Conservation (phyloP, 2,888 invertebrate species). For the Drosophila bunnanda region DNA sequence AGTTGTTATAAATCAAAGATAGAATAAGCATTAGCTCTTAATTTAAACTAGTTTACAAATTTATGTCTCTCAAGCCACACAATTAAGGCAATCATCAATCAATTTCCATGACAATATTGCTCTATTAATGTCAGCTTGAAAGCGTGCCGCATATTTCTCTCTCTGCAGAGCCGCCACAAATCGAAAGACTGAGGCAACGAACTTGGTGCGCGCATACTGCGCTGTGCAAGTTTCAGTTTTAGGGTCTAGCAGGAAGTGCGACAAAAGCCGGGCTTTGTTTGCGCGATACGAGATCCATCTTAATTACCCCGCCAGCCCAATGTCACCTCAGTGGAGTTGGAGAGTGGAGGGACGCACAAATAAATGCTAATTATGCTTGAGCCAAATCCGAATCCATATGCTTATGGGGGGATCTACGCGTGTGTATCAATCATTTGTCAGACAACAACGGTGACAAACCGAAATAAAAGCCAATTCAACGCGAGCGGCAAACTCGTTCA, state of each 20-base stretch:
- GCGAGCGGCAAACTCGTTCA: conserved; percentile 44
- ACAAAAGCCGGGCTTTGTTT: conserved; percentile 36
- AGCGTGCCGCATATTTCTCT: not conserved
- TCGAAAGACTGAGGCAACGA: conserved; percentile 59
- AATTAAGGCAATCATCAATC: conserved; percentile 6
- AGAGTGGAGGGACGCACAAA: conserved; percentile 7
- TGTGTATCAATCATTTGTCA: conserved; percentile 71
- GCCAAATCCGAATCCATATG: conserved; percentile 32
- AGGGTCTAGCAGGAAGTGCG: conserved; percentile 60
- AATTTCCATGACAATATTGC: conserved; percentile 17
- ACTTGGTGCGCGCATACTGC: conserved; percentile 29
- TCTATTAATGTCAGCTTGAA: conserved; percentile 14
- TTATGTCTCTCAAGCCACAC: not conserved
- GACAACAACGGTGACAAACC: conserved; percentile 48
- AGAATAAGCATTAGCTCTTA: too few relatives aligned
- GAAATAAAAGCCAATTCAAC: conserved; percentile 47
- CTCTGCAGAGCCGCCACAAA: conserved; percentile 7
- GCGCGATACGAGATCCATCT: conserved; percentile 32
- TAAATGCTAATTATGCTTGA: conserved; percentile 59
- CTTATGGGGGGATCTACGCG: conserved; percentile 6
- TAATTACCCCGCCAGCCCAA: conserved; percentile 35
- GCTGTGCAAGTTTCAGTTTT: conserved; percentile 20
- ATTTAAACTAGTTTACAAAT: conserved; percentile 5
- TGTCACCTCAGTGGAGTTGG: conserved; percentile 25
- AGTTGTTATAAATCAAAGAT: not conserved